A percentile compares a stretch with the other conserved stretches of the same genome.
Conservation (phyloP, 1,140 invertebrate species). For the Temnothorax longispinosus region DNA sequence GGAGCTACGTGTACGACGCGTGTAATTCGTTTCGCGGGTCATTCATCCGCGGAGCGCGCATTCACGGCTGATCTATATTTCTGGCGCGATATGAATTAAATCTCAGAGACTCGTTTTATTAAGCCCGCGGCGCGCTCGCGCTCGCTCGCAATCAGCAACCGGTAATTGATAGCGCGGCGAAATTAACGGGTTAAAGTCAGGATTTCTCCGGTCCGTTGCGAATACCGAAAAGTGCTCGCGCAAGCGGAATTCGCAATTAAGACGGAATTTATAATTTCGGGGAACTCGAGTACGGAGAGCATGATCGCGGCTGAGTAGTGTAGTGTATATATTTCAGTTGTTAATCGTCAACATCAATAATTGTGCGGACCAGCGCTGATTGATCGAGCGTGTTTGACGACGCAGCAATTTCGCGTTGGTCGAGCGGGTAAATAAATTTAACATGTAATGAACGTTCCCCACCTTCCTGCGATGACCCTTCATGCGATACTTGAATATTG, state of each 20-base stretch:
- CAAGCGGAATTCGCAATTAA: conserved; percentile 58
- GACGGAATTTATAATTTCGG: conserved; percentile 54
- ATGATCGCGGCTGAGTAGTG: background rate
- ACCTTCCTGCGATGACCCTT: no score
- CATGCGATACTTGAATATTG: background rate
- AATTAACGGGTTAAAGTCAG: conserved; percentile 52
- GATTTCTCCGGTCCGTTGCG: background rate
- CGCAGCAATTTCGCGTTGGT: background rate
- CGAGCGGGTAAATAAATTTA: conserved; percentile 33
- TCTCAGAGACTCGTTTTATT: conserved; percentile 38
- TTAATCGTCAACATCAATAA: conserved; percentile 41
- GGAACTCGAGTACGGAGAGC: background rate
- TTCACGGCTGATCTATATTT: conserved; percentile 53
- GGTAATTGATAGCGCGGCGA: conserved; percentile 50
- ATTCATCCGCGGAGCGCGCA: conserved; percentile 24
- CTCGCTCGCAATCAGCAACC: conserved; percentile 45
- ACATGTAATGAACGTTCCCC: conserved; percentile 13
- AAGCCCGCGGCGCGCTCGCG: background rate
- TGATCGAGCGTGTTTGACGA: conserved; percentile 6
- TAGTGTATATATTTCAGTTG: conserved; percentile 2
- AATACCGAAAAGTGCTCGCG: conserved; percentile 40
- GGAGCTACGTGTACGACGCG: conserved; percentile 37
- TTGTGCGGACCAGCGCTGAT: conserved; percentile 4
- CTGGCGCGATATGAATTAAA: conserved; percentile 59
- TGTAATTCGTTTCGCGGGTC: conserved; percentile 66